These are phyloP conservation scores for Brienomyrus brachyistius DNA, from an alignment of 2,113 vertebrate species.

Conservation along the genomic window DNA sequence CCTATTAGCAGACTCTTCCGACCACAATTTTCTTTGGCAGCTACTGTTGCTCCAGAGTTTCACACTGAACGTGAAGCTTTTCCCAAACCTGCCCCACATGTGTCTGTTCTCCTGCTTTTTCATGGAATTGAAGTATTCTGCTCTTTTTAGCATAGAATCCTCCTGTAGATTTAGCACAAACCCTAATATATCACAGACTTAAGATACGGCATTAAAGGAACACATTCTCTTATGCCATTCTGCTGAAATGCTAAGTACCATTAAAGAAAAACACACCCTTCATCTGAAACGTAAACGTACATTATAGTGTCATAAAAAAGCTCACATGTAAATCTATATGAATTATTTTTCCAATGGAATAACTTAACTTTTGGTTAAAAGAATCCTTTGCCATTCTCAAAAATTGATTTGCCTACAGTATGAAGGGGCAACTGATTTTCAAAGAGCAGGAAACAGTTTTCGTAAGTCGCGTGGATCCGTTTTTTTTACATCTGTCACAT, in stretches of 20 bases:
- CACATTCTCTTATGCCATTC: neutral
- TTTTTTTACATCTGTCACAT: conserved; percentile 50
- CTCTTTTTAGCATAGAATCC: neutral
- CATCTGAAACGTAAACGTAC: neutral
- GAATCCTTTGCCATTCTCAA: neutral
- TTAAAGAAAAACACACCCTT: neutral
- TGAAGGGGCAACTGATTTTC: conserved; percentile 23
- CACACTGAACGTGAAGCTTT: conserved; percentile 50
- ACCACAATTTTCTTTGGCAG: conserved; percentile 76
- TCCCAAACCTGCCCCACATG: conserved; percentile 48
- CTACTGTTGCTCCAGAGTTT: conserved; percentile 50
- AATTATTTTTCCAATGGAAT: neutral
- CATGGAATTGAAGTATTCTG: neutral
- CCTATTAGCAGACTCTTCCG: conserved; percentile 78
- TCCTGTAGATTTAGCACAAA: neutral
- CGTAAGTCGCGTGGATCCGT: conserved; percentile 28
- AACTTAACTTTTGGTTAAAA: neutral
- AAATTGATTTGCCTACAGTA: neutral
- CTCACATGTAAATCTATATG: neutral
- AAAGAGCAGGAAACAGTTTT: conserved; percentile 37
- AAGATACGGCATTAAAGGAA: too few species aligned
- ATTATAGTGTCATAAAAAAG: neutral
- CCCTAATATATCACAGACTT: neutral
- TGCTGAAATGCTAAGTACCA: neutral
- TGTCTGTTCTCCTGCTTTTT: neutral